These are phyloP conservation scores for Lucilia sericata DNA, from an alignment of 1,140 invertebrate species.

Conservation along the genomic window DNA sequence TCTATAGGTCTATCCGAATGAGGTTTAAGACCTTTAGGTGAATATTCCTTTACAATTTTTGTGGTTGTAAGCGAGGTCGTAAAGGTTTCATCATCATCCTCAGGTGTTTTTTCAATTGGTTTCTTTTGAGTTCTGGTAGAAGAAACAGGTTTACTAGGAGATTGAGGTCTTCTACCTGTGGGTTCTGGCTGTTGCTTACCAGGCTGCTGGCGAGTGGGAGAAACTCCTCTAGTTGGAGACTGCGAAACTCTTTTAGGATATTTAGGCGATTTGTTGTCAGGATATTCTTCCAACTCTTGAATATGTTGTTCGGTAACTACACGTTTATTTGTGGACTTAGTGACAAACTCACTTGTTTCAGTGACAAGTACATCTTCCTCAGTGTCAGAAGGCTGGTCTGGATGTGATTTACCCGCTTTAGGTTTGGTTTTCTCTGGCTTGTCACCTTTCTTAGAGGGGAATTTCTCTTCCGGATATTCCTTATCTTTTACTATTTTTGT, in stretches of 20 bases:
- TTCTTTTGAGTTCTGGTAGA: slow-evolving; percentile 15
- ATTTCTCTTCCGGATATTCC: too few species aligned
- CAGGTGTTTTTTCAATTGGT: neutral
- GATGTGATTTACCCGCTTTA: neutral
- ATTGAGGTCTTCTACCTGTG: neutral
- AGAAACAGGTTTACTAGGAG: neutral
- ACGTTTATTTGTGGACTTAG: neutral
- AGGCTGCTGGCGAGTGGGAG: too few species aligned
- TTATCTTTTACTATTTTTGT: neutral
- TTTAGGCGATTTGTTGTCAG: neutral
- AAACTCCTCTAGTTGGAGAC: neutral
- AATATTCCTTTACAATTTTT: neutral
- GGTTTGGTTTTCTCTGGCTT: neutral
- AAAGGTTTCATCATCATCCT: neutral
- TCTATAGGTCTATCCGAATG: neutral
- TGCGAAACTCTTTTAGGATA: neutral
- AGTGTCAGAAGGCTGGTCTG: neutral
- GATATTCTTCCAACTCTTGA: neutral
- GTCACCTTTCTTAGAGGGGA: too few species aligned
- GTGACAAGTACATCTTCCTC: neutral
- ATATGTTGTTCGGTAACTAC: neutral
- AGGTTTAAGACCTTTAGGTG: too few species aligned
- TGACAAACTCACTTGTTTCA: neutral
- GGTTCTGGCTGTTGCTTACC: neutral
- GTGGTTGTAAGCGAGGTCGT: neutral